These are phyloP conservation scores for Pammene aurita DNA, from an alignment of 2,888 invertebrate genomes.

Conservation along the genomic window DNA sequence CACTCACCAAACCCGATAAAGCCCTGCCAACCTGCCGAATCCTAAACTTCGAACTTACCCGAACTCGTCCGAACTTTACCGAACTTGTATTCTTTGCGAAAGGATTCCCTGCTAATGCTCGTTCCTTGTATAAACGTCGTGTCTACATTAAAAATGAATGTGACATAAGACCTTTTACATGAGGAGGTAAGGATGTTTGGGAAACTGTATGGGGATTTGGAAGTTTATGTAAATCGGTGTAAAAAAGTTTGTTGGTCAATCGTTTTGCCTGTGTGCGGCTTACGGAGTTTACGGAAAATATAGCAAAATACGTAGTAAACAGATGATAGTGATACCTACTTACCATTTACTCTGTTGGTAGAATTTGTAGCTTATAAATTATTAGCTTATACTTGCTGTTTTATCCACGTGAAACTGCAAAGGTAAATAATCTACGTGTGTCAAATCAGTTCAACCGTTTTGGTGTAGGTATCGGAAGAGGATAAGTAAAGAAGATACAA, in stretches of 20 bases:
- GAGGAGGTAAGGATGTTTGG: slow-evolving; percentile 9
- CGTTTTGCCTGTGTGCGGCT: slow-evolving; percentile 7
- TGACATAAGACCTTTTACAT: neutral
- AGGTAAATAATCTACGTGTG: too few species aligned
- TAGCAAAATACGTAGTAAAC: neutral
- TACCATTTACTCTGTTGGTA: neutral
- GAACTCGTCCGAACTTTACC: slow-evolving; percentile 33
- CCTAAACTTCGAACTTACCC: slow-evolving; percentile 18
- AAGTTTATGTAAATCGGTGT: slow-evolving; percentile 38
- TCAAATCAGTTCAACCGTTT: too few species aligned
- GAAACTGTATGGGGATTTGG: slow-evolving; percentile 40
- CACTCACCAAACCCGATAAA: neutral
- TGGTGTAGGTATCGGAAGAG: too few species aligned
- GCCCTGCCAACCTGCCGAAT: slow-evolving; percentile 21
- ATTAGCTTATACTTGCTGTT: too few species aligned
- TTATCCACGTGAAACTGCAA: too few species aligned
- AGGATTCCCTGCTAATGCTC: slow-evolving; percentile 27
- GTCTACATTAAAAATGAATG: neutral
- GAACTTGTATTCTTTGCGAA: slow-evolving; percentile 38
- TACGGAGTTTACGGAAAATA: neutral
- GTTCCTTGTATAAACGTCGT: neutral
- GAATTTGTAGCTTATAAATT: neutral
- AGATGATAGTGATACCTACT: too few species aligned
- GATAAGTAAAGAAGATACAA: too few species aligned
- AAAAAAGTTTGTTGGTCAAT: slow-evolving; percentile 32